phyloP scores from a whole-genome alignment of 2,888 invertebrate genomes.

The Melinopterus prodromus region DNA sequence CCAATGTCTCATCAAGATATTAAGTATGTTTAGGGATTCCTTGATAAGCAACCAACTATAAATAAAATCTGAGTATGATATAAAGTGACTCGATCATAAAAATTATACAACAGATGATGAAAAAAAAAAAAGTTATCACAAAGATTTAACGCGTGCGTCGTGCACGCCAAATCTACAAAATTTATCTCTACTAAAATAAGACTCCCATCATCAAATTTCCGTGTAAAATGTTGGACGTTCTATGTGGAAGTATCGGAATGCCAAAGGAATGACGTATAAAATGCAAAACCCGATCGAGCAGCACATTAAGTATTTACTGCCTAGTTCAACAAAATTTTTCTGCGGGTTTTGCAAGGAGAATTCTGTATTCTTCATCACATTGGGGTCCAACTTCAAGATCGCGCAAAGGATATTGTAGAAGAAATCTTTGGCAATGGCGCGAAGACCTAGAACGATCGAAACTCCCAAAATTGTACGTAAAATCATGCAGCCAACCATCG shows the following conservation, averaged over 20 bases:
- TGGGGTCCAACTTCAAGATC: conserved; percentile 71
- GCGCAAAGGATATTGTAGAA: conserved; percentile 77
- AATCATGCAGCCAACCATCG: conserved; percentile 73
- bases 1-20: background rate
- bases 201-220: conserved; percentile 69
- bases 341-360: conserved; percentile 73
- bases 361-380: conserved; percentile 71
- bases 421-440: conserved; percentile 73
- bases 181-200: background rate
- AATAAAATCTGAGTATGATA: background rate
- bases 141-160: background rate
- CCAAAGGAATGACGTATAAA: conserved; percentile 77
- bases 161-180: background rate
- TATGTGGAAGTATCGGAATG: conserved; percentile 79
- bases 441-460: conserved; percentile 74
- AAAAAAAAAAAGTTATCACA: background rate
- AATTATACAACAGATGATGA: background rate
- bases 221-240: conserved; percentile 86
- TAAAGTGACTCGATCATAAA: background rate
- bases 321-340: conserved; percentile 80
- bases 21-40: background rate
- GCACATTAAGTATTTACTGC: conserved; percentile 85
- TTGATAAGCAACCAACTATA: background rate
- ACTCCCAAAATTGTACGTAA: conserved; percentile 80
- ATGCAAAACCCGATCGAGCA: conserved; percentile 82